Conservation (phyloP, 2,113 vertebrate genomes). For the Sciurus niger region DNA sequence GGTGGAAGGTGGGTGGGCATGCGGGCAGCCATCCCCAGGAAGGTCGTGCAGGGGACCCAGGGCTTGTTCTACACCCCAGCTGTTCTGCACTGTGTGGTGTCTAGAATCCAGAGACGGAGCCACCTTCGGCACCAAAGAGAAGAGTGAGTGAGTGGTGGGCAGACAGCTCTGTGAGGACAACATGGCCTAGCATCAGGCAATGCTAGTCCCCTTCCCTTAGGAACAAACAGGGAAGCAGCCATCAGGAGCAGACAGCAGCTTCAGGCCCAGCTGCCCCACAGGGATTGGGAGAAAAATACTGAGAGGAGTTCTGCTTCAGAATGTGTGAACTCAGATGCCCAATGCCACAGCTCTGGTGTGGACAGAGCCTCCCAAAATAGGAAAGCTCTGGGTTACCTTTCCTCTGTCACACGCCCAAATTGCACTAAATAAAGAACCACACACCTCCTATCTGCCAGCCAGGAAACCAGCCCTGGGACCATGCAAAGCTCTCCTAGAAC, state of each 20-base stretch:
- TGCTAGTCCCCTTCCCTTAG: not conserved
- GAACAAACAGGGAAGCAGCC: not conserved
- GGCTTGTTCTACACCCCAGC: not conserved
- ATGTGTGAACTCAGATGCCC: not conserved
- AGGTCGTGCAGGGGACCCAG: not conserved
- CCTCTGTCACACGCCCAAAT: not conserved
- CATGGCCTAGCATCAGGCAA: not conserved
- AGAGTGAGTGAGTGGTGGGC: not conserved
- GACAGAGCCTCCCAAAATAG: not conserved
- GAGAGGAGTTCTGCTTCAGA: not conserved
- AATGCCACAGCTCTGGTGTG: not conserved
- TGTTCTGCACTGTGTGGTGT: not conserved
- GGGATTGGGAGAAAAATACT: conserved; percentile 44
- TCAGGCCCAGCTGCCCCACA: not conserved
- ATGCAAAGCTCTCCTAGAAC: not conserved
- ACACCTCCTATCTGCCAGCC: not conserved
- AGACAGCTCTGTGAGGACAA: not conserved
- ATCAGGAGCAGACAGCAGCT: not conserved
- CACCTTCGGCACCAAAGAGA: not conserved
- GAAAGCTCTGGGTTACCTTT: not conserved
- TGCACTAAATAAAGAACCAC: not conserved
- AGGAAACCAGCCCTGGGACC: not conserved
- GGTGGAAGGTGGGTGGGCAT: conserved; percentile 76
- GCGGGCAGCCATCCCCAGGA: conserved; percentile 81
- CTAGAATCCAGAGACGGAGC: not conserved